phyloP scores from a whole-genome alignment of 1,140 invertebrate genomes.

The Whitmania pigra region DNA sequence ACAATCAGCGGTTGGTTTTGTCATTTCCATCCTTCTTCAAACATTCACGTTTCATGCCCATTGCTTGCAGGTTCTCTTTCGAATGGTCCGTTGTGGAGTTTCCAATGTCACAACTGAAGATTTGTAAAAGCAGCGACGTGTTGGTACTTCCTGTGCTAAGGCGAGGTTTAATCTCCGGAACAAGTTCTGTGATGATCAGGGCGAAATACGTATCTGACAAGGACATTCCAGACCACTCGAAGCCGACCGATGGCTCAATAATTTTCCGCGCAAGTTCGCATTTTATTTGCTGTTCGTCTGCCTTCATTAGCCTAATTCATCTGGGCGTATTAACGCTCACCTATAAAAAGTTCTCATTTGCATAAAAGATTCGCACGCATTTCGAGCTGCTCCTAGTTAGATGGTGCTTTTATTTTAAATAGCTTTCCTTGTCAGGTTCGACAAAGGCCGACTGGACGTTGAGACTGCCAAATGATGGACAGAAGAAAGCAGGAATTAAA shows the following conservation, averaged over 20 bases:
- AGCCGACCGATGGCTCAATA: too few species aligned
- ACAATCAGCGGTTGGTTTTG: conserved; percentile 9
- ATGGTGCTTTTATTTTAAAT: too few species aligned
- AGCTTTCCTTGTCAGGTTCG: neutral
- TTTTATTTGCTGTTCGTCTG: too few species aligned
- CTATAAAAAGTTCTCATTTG: too few species aligned
- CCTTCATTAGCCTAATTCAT: too few species aligned
- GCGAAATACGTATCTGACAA: conserved; percentile 34
- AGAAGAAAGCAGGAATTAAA: neutral
- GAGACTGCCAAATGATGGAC: neutral
- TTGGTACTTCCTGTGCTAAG: conserved; percentile 31
- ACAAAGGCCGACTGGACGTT: neutral
- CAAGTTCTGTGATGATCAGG: conserved; percentile 34
- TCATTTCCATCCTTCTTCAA: too few species aligned
- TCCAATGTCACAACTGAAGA: conserved; percentile 31
- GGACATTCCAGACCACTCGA: conserved; percentile 28
- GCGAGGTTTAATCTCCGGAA: conserved; percentile 30
- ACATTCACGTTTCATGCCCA: too few species aligned
- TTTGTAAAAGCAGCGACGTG: conserved; percentile 37
- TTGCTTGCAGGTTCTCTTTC: conserved; percentile 32
- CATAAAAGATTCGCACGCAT: too few species aligned
- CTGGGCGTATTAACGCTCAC: too few species aligned
- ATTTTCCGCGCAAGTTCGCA: too few species aligned
- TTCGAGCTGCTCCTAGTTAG: too few species aligned
- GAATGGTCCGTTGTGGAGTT: conserved; percentile 37